These are phyloP conservation scores for Caradrina kadenii DNA, from an alignment of 2,888 invertebrate genomes.

Conservation along the genomic window DNA sequence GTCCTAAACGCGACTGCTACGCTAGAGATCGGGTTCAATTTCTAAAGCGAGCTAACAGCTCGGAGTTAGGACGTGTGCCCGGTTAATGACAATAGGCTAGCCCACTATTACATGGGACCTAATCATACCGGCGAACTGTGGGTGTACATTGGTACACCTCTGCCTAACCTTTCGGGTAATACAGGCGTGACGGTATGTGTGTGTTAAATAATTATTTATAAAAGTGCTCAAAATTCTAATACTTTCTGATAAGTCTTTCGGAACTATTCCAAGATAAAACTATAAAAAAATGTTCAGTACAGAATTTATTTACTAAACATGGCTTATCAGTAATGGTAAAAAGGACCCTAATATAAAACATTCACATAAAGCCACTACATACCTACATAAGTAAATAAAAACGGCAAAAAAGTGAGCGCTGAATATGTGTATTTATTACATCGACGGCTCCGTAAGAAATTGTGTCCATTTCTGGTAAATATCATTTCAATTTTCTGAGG, in stretches of 20 bases:
- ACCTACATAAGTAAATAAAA: constrained; percentile 24
- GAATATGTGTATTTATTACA: constrained; percentile 45
- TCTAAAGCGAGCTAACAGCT: no score
- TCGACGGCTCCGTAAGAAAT: constrained; percentile 38
- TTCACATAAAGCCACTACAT: constrained; percentile 28
- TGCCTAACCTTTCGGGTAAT: no score
- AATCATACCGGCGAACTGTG: no score
- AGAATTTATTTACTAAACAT: constrained; percentile 27
- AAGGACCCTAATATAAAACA: constrained; percentile 47
- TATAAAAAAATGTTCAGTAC: constrained; percentile 33
- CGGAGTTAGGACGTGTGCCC: no score
- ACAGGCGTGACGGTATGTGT: no score
- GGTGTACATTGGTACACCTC: no score
- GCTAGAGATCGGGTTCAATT: no score
- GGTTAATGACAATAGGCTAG: no score
- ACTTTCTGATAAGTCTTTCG: constrained; percentile 10
- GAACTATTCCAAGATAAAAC: constrained; percentile 24
- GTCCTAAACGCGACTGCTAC: no score
- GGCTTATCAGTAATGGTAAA: constrained; percentile 43
- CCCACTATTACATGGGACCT: no score
- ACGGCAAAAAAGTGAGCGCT: constrained; percentile 10
- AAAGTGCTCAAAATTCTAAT: neutral
- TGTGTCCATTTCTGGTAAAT: constrained; percentile 39
- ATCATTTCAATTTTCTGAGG: constrained; percentile 49
- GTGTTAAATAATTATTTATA: neutral